These are phyloP conservation scores for Sinodicranocentrus sp. DNA, from an alignment of 2,888 invertebrate genomes.

Conservation along the genomic window DNA sequence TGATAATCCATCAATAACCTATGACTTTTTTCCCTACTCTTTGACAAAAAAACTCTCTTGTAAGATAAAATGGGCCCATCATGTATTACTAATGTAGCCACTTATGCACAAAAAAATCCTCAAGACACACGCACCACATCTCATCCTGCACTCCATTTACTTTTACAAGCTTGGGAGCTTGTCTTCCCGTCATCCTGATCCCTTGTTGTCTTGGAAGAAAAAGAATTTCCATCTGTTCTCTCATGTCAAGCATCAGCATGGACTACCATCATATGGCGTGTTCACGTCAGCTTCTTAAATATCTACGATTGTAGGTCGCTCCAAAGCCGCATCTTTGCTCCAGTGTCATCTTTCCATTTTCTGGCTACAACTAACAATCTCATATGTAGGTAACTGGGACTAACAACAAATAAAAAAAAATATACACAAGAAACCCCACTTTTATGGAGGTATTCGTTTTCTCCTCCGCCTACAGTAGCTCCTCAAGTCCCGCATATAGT, in stretches of 20 bases:
- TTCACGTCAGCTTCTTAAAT: background rate
- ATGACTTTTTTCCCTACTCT: constrained; percentile 25
- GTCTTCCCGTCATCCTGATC: constrained; percentile 16
- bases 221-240: constrained; percentile 40
- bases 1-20: constrained; percentile 45
- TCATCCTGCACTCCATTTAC: background rate
- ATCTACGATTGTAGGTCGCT: background rate
- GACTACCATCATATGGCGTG: background rate
- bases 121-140: constrained; percentile 6
- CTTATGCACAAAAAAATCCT: constrained; percentile 33
- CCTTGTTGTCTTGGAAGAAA: constrained; percentile 1
- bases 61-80: constrained; percentile 40
- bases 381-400: too few relatives aligned
- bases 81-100: constrained; percentile 42
- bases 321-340: too few relatives aligned
- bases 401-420: too few relatives aligned
- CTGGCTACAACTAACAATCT: too few relatives aligned
- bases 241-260: constrained; percentile 29
- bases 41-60: constrained; percentile 24
- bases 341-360: too few relatives aligned
- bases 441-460: too few relatives aligned
- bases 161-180: too few relatives aligned
- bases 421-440: too few relatives aligned
- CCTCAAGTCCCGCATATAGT: too few relatives aligned
- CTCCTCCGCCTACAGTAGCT: too few relatives aligned